Evolutionary conservation across 2,888 invertebrate genomes (phyloP), one percentile per base, ranked within the genome.

Genomic region (Pseudolycoriella hygida): DNA sequence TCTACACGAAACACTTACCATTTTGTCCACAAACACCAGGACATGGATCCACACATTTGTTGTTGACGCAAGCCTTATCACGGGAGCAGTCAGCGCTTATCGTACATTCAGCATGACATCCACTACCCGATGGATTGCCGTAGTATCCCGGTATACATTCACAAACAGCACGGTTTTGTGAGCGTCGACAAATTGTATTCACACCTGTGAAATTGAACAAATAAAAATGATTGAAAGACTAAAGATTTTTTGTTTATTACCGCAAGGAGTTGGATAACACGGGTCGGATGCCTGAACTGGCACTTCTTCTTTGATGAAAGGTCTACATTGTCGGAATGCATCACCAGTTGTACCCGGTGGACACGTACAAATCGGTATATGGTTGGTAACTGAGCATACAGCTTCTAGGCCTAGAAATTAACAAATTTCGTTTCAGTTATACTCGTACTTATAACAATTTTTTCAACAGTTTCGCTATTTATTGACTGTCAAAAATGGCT

Each of bases 71-170:
- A 8, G 85, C 80, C 55, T 73, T 73, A 51, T 81, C 69, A 50
- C 74, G 73, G 25, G 80, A 67, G 57, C 88, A 88, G 55, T 87
- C 88, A 0, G 84, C 76, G 58, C 80, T 85, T 4, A 85, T 74
- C 12, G 84, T 73, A 62, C 88, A 88, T 62, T 88, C 87, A 1
- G 87, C 84, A 54, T 80, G 70, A 57, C 88, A 89, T 14, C 80
- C 77, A 37, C 76, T 76, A 2, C 69, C 68, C 37, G 53, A 46
- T 47, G 88, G 80, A 40, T 73, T 73, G 30, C 86, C 86, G 48
- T 71, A 71, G 65, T 78, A 84, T 32, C 82, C 84, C 41, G 80
- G 73, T 19, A 81, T 59, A 58, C 87, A 87, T 50, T 80, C 77
- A 56, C 87, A 87, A 20, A 78, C 67, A 0, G 80, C 78, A 50